A percentile compares a stretch with the other conserved stretches of the same genome.
Conservation (phyloP, 2,113 vertebrate genomes). For the Panthera tigris region DNA sequence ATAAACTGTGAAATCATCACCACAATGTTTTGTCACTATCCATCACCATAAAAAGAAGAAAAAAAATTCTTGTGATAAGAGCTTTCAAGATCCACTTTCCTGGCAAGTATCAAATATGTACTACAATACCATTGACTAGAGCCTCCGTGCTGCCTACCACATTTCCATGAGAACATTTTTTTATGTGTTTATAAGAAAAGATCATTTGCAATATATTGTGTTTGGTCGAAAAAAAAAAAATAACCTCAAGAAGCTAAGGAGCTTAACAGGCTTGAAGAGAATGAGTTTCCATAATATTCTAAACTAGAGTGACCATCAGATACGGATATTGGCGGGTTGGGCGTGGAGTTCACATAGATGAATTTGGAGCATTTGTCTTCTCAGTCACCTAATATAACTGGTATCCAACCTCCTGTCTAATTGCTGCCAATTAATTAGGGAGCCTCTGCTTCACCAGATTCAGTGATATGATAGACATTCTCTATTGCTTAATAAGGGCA, state of each 20-base stretch:
- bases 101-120: neutral
- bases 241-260: neutral
- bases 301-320: neutral
- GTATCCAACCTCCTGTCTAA: neutral
- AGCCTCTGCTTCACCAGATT: neutral
- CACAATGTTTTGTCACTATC: neutral
- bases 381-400: neutral
- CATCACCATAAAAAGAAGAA: neutral
- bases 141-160: neutral
- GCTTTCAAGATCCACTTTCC: neutral
- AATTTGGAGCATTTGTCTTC: neutral
- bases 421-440: neutral
- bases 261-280: neutral
- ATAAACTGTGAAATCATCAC: neutral
- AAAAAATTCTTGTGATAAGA: neutral
- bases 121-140: neutral
- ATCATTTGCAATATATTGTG: neutral
- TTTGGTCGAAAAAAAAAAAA: constrained; percentile 1
- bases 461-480: neutral
- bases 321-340: neutral
- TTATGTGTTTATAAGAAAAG: neutral
- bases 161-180: neutral
- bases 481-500: neutral
- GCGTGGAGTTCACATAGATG: neutral
- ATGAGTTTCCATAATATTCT: neutral